A percentile compares a stretch with the other conserved stretches of the same genome.
These are phyloP conservation scores for Bradypus variegatus DNA, from an alignment of 2,797 vertebrate genomes.

Conservation along the genomic window DNA sequence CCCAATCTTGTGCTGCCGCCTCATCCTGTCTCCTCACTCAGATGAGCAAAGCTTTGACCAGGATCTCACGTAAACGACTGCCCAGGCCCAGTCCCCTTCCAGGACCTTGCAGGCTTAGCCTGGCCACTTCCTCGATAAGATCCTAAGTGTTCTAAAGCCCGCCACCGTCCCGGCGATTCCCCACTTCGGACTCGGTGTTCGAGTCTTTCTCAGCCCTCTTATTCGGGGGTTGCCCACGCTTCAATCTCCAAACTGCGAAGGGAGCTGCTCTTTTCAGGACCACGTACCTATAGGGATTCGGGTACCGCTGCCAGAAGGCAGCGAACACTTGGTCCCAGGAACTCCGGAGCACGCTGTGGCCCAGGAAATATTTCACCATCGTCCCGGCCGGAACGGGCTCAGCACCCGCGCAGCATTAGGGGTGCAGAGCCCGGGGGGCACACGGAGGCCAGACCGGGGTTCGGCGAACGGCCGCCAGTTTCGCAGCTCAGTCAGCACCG, in stretches of 20 bases:
- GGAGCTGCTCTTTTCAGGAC: background rate
- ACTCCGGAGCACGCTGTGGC: constrained; percentile 85
- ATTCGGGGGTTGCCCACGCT: background rate
- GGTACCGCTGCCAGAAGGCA: constrained; percentile 95
- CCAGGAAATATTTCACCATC: constrained; percentile 95
- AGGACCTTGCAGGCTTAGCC: background rate
- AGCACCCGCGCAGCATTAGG: constrained; percentile 49
- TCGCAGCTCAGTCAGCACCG: constrained; percentile 37
- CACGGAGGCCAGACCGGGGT: constrained; percentile 10
- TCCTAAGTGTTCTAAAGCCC: background rate
- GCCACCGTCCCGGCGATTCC: background rate
- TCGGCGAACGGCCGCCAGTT: constrained; percentile 41
- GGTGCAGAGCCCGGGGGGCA: constrained; percentile 24
- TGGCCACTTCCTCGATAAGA: background rate
- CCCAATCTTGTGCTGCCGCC: background rate
- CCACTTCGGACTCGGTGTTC: background rate
- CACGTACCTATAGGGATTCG: constrained; percentile 92
- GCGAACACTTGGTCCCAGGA: constrained; percentile 97
- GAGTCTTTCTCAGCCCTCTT: background rate
- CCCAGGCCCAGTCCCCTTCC: background rate
- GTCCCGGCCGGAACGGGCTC: constrained; percentile 67
- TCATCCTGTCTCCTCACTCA: background rate
- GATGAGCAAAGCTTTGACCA: background rate
- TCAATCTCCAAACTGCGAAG: background rate
- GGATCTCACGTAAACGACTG: background rate